Base-by-base conservation (phyloP, 2,113 vertebrate species). In the Perccottus glenii region DNA sequence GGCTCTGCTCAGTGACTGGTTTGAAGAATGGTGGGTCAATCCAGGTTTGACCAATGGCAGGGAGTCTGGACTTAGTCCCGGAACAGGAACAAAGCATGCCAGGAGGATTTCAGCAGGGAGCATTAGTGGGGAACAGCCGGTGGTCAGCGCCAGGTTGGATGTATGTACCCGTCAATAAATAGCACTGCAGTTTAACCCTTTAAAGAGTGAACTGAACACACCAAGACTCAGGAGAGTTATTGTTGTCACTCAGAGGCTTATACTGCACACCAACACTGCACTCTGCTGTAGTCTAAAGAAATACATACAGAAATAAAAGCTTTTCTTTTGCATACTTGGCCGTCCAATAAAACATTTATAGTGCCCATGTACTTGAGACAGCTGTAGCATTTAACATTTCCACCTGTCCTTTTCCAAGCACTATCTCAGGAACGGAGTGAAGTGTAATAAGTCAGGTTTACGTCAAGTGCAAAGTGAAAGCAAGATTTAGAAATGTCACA, bases 61-160 rank as follows among this genome's bases (percentile, higher is more conserved):
- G 46, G 52, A 57, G 68, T 32, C 33, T 6, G 70, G 72, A 73
- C 77, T 62, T 35, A 51, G 16, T 61, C 78, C 42, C 55, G 78
- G 60, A 57, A 53, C 50, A 35, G 9, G 16, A 44, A 67, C 78
- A 85, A 77, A 79, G 68, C 60, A 62, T 51, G 59, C 73, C 32
- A 52, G 59, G 70, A 71, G 67, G 64, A 65, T 44, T 78, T 80
- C 58, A 65, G 60, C 33, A 70, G 68, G 70, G 74, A 59, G 60
- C 32, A 36, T 74, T 60, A 49, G 49, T 10, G 63, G 42, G 35
- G 61, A 64, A 36, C 62, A 60, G 60, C 43, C 19, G 6, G 1
- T 73, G 83, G 82, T 81, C 82, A 85, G 36, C 16, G 16, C 45
- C 61, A 60, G 84, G 85, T 87, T 82, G 57, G n/a, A 5, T 33